Evolutionary conservation across 2,113 vertebrate genomes (phyloP), one percentile per base, ranked within the genome.

Genomic region (Notothenia rossii): DNA sequence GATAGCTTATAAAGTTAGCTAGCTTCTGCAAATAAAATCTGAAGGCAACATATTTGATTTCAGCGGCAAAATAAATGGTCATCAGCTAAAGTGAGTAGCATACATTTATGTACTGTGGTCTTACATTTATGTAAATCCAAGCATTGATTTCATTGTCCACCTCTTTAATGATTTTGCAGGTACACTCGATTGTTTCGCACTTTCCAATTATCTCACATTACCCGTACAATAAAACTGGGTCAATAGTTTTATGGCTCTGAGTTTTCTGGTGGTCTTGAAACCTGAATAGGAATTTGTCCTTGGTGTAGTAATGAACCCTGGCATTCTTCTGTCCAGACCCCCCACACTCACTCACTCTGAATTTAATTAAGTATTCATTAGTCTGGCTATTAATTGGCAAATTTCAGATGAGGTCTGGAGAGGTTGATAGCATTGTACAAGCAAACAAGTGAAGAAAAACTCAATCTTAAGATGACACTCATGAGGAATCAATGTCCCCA

Each of bases 301-400:
- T 89, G 82, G 51, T 74, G 49, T 66, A 22, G 61, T 58, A 82
- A 86, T 76, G 75, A 88, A 77, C 70, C 65, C 55, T 60, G 25
- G 60, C 64, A 81, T 76, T 69, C 65, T 51, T 53, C 15, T 69
- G 75, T 70, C 63, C 81, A 65, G 71, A 91, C 71, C 46, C 43
- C 22, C 45, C 79, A n/a, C 14, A 60, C 48, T 45, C 25, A 50
- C 49, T 61, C 72, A 49, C 65, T 54, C 63, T 49, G 68, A 89
- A 79, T 75, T 79, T 75, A 86, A 88, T 82, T 75, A 82, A 70
- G 55, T 56, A 89, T 86, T 84, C 73, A 86, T 84, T 88, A 73
- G 70, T 72, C 83, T 55, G 51, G 67, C 48, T 61, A 77, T 74
- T 81, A 88, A 88, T 79, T 82, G 81, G 36, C 54, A 70, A 73